Evolutionary conservation across 2,113 vertebrate species (phyloP), one percentile per base, ranked within the genome.

Genomic region (Ramphastos sulfuratus): DNA sequence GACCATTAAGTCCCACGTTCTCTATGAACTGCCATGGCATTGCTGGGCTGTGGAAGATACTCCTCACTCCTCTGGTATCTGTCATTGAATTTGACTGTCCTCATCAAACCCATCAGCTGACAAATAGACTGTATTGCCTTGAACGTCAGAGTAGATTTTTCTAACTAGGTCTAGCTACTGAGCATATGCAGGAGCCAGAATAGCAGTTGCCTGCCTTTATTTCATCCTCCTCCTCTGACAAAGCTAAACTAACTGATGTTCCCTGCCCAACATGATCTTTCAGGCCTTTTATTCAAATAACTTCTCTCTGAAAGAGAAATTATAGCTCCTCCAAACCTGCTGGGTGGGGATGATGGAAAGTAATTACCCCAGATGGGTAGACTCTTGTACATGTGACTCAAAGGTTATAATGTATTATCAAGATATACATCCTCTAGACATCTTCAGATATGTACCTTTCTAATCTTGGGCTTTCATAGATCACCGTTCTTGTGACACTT

Each of bases 101-200:
- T 94, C 52, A 63, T 76, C 79, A 83, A 95, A 85, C 52, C 5
- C 3, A 87, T 84, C 93, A 93, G 66, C 70, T 94, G 91, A 89
- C 89, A 92, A 92, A 91, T 91, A 89, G 54, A 87, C 83, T 87
- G 55, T 91, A 92, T 93, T 95, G 85, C 90, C 79, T 94, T 67
- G 72, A 96, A 94, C 7, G 42, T 95, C 94, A 95, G 82, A 87
- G 92, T 80, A 80, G 85, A 87, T 94, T 93, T 96, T 96, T 95
- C 92, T 96, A 96, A 95, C 83, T 96, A 95, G 91, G 91, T 96
- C 96, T 96, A 96, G 59, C 89, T 94, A 73, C 88, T 84, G 91
- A 96, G 92, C 95, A 96, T 96, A 95, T 94, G 95, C 50, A 59
- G 66, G 95, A 96, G 92, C 86, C 89, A 96, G 96, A 96, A 96